Evolutionary conservation across 1,140 invertebrate species (phyloP).

Genomic region (Ostrea denselamellosa): DNA sequence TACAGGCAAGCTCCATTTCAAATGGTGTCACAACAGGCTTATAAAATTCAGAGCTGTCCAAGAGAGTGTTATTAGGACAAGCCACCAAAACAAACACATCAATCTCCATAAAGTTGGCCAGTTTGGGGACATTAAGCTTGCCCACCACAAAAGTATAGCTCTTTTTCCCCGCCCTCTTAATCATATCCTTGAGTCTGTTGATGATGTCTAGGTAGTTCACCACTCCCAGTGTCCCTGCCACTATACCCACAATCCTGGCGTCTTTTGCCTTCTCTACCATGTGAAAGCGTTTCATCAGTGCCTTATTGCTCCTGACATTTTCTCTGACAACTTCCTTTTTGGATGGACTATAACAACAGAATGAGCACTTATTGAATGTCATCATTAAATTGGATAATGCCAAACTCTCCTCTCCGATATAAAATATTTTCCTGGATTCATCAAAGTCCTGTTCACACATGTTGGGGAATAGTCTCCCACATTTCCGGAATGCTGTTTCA

Average conservation of each 20-base stretch:
- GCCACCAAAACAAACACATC: slow-evolving; percentile 94
- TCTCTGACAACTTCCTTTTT: slow-evolving; percentile 65
- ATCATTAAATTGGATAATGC: slow-evolving; percentile 81
- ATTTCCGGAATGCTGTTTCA: slow-evolving; percentile 56
- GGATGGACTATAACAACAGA: slow-evolving; percentile 78
- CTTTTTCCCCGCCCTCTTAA: slow-evolving; percentile 88
- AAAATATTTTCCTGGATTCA: slow-evolving; percentile 81
- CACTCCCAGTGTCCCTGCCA: slow-evolving; percentile 92
- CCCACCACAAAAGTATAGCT: slow-evolving; percentile 94
- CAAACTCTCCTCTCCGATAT: slow-evolving; percentile 80
- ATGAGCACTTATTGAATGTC: slow-evolving; percentile 77
- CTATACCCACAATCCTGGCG: slow-evolving; percentile 90
- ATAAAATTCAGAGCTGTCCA: slow-evolving; percentile 91
- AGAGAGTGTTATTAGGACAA: slow-evolving; percentile 91
- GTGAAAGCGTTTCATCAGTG: slow-evolving; percentile 88
- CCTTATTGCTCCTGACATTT: slow-evolving; percentile 72
- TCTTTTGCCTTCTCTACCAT: slow-evolving; percentile 94
- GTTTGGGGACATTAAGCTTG: slow-evolving; percentile 93
- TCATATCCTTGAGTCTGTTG: slow-evolving; percentile 85
- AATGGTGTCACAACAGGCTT: slow-evolving; percentile 94
- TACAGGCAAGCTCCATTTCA: slow-evolving; percentile 94
- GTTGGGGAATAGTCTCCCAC: slow-evolving; percentile 66
- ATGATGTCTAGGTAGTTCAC: slow-evolving; percentile 89
- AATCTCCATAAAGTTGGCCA: slow-evolving; percentile 95
- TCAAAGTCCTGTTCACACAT: slow-evolving; percentile 60